These are phyloP conservation scores for Danionella dracula DNA, from an alignment of 2,797 vertebrate genomes.

Conservation along the genomic window DNA sequence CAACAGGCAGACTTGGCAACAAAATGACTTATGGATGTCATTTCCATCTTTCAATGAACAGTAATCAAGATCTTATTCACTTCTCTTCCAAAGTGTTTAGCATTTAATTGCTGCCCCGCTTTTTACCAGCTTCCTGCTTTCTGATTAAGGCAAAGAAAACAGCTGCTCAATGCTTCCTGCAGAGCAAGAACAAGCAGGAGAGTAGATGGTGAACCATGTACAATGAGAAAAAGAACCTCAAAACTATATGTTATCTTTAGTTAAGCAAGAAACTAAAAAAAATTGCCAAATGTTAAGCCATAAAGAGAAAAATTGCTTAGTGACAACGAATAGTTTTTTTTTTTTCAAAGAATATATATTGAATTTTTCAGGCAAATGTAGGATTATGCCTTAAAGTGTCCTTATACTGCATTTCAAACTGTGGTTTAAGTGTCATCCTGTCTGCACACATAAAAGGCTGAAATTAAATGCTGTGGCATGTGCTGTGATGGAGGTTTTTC, in stretches of 20 bases:
- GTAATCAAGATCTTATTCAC: slow-evolving; percentile 40
- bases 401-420: slow-evolving; percentile 10
- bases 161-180: slow-evolving; percentile 34
- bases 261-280: neutral
- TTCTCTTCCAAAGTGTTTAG: slow-evolving; percentile 42
- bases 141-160: slow-evolving; percentile 39
- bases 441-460: slow-evolving; percentile 10
- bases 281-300: neutral
- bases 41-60: slow-evolving; percentile 37
- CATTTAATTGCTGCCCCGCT: slow-evolving; percentile 46
- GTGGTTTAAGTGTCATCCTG: neutral
- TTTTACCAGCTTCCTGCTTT: slow-evolving; percentile 24
- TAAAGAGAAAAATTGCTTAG: neutral
- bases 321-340: too few species aligned
- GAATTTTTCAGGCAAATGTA: too few species aligned
- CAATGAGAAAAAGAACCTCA: neutral
- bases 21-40: slow-evolving; percentile 15
- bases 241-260: too few species aligned
- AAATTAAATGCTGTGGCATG: slow-evolving; percentile 26
- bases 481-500: slow-evolving; percentile 23
- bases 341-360: too few species aligned
- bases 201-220: neutral
- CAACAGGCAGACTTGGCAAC: neutral
- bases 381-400: neutral
- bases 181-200: neutral